These are phyloP conservation scores for Pteromalus puparum DNA, from an alignment of 1,140 invertebrate species.

Conservation along the genomic window DNA sequence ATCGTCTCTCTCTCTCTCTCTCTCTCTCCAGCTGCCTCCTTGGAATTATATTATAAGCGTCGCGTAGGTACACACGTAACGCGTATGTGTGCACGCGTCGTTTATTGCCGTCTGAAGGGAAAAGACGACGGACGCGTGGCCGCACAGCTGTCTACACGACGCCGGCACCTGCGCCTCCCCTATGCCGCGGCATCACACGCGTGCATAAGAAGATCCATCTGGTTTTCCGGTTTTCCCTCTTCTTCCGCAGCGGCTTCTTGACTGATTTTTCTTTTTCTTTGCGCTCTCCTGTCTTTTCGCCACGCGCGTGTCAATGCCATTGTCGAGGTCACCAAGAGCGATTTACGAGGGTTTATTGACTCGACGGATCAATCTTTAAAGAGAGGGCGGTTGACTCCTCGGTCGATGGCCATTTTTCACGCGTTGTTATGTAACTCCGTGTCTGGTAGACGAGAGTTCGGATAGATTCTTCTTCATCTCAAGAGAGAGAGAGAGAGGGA, in stretches of 20 bases:
- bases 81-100: constrained; percentile 12
- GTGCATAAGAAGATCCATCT: constrained; percentile 12
- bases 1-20: neutral
- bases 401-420: neutral
- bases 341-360: constrained; percentile 6
- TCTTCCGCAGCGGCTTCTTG: constrained; percentile 12
- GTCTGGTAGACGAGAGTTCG: too few species aligned
- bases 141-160: constrained; percentile 10
- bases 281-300: neutral
- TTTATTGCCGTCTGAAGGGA: constrained; percentile 22
- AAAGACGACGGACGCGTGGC: neutral
- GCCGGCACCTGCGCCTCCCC: constrained; percentile 4
- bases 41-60: neutral
- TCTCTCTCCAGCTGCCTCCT: constrained; percentile 1
- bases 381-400: neutral
- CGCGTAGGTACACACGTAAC: neutral
- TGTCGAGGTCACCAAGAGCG: neutral
- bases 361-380: neutral
- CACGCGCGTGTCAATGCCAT: neutral
- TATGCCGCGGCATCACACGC: neutral
- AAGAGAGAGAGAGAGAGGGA: too few species aligned
- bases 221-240: constrained; percentile 37
- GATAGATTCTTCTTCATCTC: too few species aligned
- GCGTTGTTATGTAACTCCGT: neutral
- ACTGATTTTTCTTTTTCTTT: neutral